phyloP scores from a whole-genome alignment of 2,888 invertebrate species.

The Chrysodeixis includens region DNA sequence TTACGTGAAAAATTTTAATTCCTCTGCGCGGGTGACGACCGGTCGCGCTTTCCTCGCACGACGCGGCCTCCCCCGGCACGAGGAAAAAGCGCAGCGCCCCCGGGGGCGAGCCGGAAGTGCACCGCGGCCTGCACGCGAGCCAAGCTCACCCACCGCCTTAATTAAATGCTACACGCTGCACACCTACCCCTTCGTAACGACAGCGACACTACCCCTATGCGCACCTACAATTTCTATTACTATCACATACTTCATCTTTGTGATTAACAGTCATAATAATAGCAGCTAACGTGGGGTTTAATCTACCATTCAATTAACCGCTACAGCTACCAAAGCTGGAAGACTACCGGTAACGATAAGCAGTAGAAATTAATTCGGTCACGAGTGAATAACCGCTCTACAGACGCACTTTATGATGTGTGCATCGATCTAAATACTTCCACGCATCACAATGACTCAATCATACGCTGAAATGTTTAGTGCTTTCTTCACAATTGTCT shows the following conservation, averaged over 20 bases:
- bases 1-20: slow-evolving; percentile 88
- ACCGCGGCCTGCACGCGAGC: slow-evolving; percentile 84
- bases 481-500: slow-evolving; percentile 12
- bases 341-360: slow-evolving; percentile 21
- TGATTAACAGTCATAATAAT: slow-evolving; percentile 26
- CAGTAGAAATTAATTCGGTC: slow-evolving; percentile 62
- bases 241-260: slow-evolving; percentile 43
- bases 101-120: slow-evolving; percentile 86
- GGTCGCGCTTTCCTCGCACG: slow-evolving; percentile 84
- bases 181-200: slow-evolving; percentile 73
- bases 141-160: slow-evolving; percentile 86
- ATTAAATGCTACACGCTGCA: slow-evolving; percentile 86
- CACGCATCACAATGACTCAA: slow-evolving; percentile 41
- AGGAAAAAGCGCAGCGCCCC: slow-evolving; percentile 87
- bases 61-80: slow-evolving; percentile 71
- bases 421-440: slow-evolving; percentile 55
- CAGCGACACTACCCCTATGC: slow-evolving; percentile 47
- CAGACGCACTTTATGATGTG: slow-evolving; percentile 57
- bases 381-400: slow-evolving; percentile 67
- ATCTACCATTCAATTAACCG: neutral
- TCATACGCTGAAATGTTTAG: slow-evolving; percentile 8
- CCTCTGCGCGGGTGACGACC: slow-evolving; percentile 85
- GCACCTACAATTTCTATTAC: slow-evolving; percentile 43
- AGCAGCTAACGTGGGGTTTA: slow-evolving; percentile 2
- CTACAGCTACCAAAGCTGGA: neutral